Conservation (phyloP, 2,888 invertebrate genomes). For the Tetheella fluctuosa region DNA sequence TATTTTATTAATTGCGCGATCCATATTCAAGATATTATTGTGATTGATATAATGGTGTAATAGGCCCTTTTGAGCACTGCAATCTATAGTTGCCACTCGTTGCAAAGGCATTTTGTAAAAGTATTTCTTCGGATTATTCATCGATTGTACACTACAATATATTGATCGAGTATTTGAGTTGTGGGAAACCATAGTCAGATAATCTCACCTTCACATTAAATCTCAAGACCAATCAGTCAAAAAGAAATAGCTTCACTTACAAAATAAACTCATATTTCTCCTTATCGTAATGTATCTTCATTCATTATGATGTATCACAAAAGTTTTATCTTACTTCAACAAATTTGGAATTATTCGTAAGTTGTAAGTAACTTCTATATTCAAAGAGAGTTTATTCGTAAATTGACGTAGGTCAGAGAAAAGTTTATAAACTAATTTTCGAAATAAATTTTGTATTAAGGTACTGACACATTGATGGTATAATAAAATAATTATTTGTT, state of each 20-base stretch:
- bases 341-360: not conserved
- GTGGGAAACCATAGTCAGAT: too few species aligned
- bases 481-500: not conserved
- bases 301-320: not conserved
- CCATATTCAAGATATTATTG: too few species aligned
- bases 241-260: not conserved
- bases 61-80: too few species aligned
- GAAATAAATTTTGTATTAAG: not conserved
- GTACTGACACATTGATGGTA: not conserved
- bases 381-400: not conserved
- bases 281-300: not conserved
- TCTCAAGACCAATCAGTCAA: not conserved
- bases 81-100: too few species aligned
- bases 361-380: not conserved
- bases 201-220: not conserved
- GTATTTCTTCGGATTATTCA: too few species aligned
- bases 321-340: not conserved
- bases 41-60: too few species aligned
- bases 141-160: too few species aligned
- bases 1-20: too few species aligned
- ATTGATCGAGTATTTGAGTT: too few species aligned
- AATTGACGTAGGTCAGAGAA: conserved; percentile 7
- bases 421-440: not conserved
- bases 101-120: too few species aligned
- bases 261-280: not conserved